Base-by-base conservation (phyloP, 2,888 invertebrate genomes). In the Tachystola acroxantha region DNA sequence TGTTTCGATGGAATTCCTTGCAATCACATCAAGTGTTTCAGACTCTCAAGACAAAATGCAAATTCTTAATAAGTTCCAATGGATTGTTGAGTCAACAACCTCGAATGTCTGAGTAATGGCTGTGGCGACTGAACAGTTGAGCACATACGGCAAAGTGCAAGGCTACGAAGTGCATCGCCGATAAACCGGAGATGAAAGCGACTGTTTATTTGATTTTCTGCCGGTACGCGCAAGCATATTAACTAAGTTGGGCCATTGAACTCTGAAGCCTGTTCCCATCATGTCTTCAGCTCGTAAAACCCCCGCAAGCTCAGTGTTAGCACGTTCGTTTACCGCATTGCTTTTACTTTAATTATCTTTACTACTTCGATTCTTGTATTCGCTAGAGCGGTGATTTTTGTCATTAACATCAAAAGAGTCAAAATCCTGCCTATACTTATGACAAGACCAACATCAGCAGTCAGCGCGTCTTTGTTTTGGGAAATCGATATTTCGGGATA, bases 131-230 rank as follows among this genome's bases (percentile, higher is more conserved):
- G 65, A 67, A 69, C 74, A 74, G 67, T 68, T 60, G 63, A 58
- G 59, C 63, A 61, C 58, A 63, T 60, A 66, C 67, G 61, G 57
- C 60, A 62, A 70, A 79, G 75, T 77, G 76, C 79, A 79, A 81
- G 78, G 70, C 75, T 74, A 63, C 71, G 64, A 62, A 78, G 74
- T 78, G 78, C 81, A 82, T 78, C 68, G 65, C 64, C 68, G 73
- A 79, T 79, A 76, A 73, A 74, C 71, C 74, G 70, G 73, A 80
- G 79, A 84, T 81, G 80, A 80, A 79, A 76, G 77, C 71, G 66
- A 63, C 63, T 81, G 80, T 82, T 82, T 82, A 82, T 82, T 81
- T 79, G 80, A 78, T 79, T 78, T 79, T 76, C 71, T 66, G 70
- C 68, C 59, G 57, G 57, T 70, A 64, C 67, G 57, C 63, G 60